These are phyloP conservation scores for Adelphocoris suturalis DNA, from an alignment of 2,888 invertebrate species.

Conservation along the genomic window DNA sequence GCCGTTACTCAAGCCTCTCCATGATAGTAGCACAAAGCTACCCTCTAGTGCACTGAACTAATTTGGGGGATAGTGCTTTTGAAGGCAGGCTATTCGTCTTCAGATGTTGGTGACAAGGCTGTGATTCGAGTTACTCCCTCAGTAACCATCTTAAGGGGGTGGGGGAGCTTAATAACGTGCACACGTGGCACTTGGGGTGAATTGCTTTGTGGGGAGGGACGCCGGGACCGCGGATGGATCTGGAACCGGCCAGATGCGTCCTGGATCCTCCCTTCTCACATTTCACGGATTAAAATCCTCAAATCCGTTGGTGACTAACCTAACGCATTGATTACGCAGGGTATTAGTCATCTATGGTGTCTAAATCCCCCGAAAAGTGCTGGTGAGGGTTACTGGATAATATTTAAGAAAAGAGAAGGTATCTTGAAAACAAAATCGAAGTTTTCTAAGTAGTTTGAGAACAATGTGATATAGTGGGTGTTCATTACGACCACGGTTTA, in stretches of 20 bases:
- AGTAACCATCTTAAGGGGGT: not conserved
- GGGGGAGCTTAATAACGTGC: not conserved
- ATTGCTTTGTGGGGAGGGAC: not conserved
- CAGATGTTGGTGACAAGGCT: not conserved
- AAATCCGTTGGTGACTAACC: not conserved
- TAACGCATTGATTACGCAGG: not conserved
- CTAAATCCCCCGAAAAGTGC: not conserved
- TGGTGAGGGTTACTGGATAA: too few relatives aligned
- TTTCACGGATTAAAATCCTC: not conserved
- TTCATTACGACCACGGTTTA: too few relatives aligned
- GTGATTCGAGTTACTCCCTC: not conserved
- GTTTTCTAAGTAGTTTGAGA: too few relatives aligned
- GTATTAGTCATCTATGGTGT: not conserved
- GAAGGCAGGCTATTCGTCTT: too few relatives aligned
- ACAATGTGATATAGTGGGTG: too few relatives aligned
- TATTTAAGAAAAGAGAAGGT: too few relatives aligned
- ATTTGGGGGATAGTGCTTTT: too few relatives aligned
- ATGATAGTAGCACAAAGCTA: too few relatives aligned
- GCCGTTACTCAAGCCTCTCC: too few relatives aligned
- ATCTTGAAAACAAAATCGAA: too few relatives aligned
- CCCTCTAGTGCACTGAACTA: too few relatives aligned
- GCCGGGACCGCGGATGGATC: not conserved
- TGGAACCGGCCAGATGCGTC: constrained; percentile 15
- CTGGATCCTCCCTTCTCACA: not conserved
- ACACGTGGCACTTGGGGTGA: constrained; percentile 11